Base-by-base conservation (phyloP, 2,888 invertebrate genomes). In the Drosophila lacicola region DNA sequence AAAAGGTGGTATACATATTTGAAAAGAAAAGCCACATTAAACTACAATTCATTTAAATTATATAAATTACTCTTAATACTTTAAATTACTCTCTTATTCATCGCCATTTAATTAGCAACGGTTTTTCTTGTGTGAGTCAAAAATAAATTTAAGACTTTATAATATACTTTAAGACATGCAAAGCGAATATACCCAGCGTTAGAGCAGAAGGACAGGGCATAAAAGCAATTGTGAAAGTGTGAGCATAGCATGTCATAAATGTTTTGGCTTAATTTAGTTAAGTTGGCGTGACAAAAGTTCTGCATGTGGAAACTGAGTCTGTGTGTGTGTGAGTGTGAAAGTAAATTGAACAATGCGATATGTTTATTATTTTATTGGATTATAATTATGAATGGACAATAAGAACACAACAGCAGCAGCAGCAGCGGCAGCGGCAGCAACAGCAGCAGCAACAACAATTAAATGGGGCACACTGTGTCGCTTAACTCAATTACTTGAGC, bases 341-440 rank as follows among this genome's bases (percentile, higher is more conserved):
- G 76, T 80, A 83, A 83, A 88, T 88, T 84, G 81, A 88, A 74
- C 88, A 73, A 83, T 77, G 70, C 72, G 75, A 87, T 84, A 84
- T 87, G 78, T 88, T 88, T 84, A 88, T 84, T 84, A 89, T 84
- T 84, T 84, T 88, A 89, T 84, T 75, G 88, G 82, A 84, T 84
- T 89, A 89, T 88, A 84, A 84, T 89, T 89, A 83, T 67, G 78
- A 76, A 67, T 72, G 72, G 81, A 71, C 71, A 80, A 44, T 21
- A 67, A 61, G 63, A 53, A 60, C 29, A 63, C 29, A 39, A 61
- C 47, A 46, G 55, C 37, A 33, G 17, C 47, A 46, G 55, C 37
- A 33, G 17, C 17, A 17, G 17, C 17, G 17, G 17, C 17, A 17
- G 17, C 17, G 17, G 55, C 37, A 33, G 10, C 21, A 41, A 17